A percentile compares a stretch with the other conserved stretches of the same genome.
Conservation (phyloP, 2,888 invertebrate genomes). For the Acleris laterana region DNA sequence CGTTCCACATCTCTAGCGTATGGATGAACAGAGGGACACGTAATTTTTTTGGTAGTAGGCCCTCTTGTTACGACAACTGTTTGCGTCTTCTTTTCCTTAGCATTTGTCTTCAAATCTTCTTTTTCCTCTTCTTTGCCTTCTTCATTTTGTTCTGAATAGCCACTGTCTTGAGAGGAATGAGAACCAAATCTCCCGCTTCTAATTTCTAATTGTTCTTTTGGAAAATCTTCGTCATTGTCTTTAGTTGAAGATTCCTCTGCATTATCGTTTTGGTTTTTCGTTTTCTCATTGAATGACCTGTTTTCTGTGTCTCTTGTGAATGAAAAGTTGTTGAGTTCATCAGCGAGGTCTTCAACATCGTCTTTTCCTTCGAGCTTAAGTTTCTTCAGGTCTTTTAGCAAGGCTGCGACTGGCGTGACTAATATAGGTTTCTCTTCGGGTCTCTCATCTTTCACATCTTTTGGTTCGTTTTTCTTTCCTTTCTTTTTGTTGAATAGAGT, state of each 20-base stretch:
- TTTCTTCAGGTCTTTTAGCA: conserved; percentile 55
- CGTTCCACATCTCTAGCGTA: conserved; percentile 38
- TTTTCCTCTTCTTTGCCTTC: conserved; percentile 38
- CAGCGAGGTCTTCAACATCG: conserved; percentile 45
- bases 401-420: conserved; percentile 46
- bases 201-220: conserved; percentile 45
- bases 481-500: conserved; percentile 35
- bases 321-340: conserved; percentile 61
- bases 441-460: conserved; percentile 49
- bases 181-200: conserved; percentile 58
- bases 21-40: conserved; percentile 40
- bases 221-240: background rate
- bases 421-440: conserved; percentile 40
- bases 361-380: conserved; percentile 42
- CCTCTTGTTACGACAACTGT: conserved; percentile 49
- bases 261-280: conserved; percentile 48
- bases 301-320: conserved; percentile 36
- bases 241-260: background rate
- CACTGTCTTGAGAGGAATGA: conserved; percentile 71
- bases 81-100: conserved; percentile 50
- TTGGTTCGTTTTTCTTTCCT: conserved; percentile 42
- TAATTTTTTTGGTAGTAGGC: conserved; percentile 47
- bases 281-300: conserved; percentile 17
- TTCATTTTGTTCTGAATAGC: conserved; percentile 59
- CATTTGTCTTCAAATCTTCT: conserved; percentile 44